Base-by-base conservation (phyloP, 2,797 vertebrate species). In the Diceros bicornis region DNA sequence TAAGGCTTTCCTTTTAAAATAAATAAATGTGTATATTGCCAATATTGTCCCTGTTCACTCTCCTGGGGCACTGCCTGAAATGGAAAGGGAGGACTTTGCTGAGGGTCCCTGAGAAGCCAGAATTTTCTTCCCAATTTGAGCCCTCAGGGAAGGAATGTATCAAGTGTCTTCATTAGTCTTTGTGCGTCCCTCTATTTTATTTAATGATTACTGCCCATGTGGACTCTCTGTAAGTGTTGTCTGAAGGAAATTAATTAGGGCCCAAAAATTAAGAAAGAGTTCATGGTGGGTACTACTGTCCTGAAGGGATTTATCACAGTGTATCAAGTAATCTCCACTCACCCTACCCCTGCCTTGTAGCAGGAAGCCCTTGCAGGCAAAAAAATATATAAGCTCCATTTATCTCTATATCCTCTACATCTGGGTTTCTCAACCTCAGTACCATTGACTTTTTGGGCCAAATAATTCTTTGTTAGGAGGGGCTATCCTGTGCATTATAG, bases 1-100 rank as follows among this genome's bases (percentile, higher is more conserved):
- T 25, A 29, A 72, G 37, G 0, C 14, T 89, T 94, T 88, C 41
- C 68, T 55, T 96, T 55, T 50, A 75, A 89, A 92, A 94, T 69
- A 66, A 89, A 74, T 32, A 89, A 96, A 92, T 37, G 20, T 11
- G 55, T 50, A 50, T 82, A 34, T 29, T 91, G 57, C 20, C 82
- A 41, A 34, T 9, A 71, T 47, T 79, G 23, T 84, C 18, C 29
- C 7, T 69, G 2, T 61, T 25, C 89, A 55, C 44, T 85, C 68
- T 20, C 66, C 11, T 66, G 50, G 18, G 37, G 12, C 29, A 41
- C 2, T 68, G n/a, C 64, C 72, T 84, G 59, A 34, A 68, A 69
- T 47, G 32, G 59, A 94, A 97, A 72, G 2, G n/a, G 66, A 41
- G 66, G 44, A n/a, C 77, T 72, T 66, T 34, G 14, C 44, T 72